phyloP scores from a whole-genome alignment of 2,888 invertebrate genomes.

The Sinotaia quadrata region DNA sequence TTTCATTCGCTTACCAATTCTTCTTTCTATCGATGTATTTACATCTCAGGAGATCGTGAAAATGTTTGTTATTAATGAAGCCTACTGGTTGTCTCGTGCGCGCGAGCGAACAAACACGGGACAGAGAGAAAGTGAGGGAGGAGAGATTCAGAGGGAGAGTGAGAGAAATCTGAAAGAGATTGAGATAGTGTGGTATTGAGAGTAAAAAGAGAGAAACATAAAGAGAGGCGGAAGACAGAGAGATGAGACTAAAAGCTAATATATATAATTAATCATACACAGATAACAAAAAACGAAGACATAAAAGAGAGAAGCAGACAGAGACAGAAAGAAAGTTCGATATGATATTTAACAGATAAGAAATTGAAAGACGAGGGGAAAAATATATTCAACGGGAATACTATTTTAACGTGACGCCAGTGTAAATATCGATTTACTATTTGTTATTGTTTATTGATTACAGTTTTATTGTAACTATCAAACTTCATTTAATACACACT shows the following conservation, averaged over 20 bases:
- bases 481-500: no score
- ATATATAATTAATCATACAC: not conserved
- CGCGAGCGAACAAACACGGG: not conserved
- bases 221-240: not conserved
- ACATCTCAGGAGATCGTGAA: not conserved
- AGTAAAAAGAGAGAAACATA: not conserved
- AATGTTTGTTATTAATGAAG: not conserved
- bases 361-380: no score
- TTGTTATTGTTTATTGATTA: no score
- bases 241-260: not conserved
- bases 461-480: no score
- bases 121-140: conserved; percentile 1
- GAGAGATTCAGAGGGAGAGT: not conserved
- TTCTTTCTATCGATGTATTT: no score
- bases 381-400: no score
- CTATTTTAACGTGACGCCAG: no score
- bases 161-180: no score
- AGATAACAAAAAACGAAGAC: not conserved
- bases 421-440: no score
- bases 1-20: no score
- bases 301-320: not conserved
- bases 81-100: no score
- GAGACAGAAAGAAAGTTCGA: not conserved
- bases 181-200: not conserved
- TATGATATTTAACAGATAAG: no score